phyloP scores from a whole-genome alignment of 2,888 invertebrate genomes.

The Oxyteleia sp. region DNA sequence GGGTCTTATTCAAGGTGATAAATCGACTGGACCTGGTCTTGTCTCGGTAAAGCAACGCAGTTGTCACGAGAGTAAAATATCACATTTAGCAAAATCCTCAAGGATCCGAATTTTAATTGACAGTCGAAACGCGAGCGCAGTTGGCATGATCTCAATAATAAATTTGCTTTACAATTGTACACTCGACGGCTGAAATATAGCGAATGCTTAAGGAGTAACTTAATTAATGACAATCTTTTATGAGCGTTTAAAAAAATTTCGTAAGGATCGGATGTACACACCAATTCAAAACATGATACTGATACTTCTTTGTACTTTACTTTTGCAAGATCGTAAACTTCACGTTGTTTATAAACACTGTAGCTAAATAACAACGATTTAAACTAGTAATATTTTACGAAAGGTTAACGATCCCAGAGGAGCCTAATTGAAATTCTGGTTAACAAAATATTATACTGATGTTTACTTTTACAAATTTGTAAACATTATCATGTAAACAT shows the following conservation, averaged over 20 bases:
- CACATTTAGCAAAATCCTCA: slow-evolving; percentile 59
- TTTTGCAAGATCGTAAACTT: no score
- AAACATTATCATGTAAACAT: no score
- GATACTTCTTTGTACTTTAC: no score
- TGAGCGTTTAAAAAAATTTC: slow-evolving; percentile 11
- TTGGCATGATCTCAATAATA: slow-evolving; percentile 67
- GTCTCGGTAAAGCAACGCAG: slow-evolving; percentile 64
- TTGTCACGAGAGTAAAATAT: slow-evolving; percentile 72
- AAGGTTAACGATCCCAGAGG: no score
- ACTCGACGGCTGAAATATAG: slow-evolving; percentile 37
- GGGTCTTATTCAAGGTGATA: slow-evolving; percentile 64
- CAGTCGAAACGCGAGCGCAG: slow-evolving; percentile 56
- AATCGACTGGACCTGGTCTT: slow-evolving; percentile 69
- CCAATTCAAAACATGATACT: neutral
- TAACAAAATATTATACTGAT: no score
- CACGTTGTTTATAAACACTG: no score
- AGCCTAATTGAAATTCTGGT: no score
- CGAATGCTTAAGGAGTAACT: slow-evolving; percentile 27
- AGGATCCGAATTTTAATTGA: slow-evolving; percentile 71
- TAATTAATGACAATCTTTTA: slow-evolving; percentile 45
- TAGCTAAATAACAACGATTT: no score
- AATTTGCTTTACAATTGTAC: slow-evolving; percentile 68
- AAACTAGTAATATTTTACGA: no score
- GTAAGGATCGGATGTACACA: neutral
- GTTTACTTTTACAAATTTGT: no score